Conservation (phyloP, 2,113 vertebrate genomes). For the Mirounga angustirostris region DNA sequence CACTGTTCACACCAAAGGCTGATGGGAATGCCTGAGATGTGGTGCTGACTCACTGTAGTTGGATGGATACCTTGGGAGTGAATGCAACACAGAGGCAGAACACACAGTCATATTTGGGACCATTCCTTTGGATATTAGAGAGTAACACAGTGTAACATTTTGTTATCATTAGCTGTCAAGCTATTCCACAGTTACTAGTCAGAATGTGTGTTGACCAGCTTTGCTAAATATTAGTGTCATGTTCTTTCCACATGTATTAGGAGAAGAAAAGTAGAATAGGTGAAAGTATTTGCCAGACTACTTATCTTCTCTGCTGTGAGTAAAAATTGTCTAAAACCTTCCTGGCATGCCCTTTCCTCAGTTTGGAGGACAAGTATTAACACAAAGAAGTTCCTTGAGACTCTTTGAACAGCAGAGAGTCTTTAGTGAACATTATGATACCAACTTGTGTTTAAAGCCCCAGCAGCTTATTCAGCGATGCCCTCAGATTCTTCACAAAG, state of each 20-base stretch:
- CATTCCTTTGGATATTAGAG: conserved; percentile 33
- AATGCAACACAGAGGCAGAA: neutral
- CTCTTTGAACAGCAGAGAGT: neutral
- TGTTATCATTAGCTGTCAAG: conserved; percentile 50
- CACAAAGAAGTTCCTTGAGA: neutral
- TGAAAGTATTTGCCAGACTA: neutral
- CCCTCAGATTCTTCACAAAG: neutral
- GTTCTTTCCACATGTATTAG: conserved; percentile 66
- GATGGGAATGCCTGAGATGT: neutral
- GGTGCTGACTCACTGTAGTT: conserved; percentile 16
- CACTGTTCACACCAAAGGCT: neutral
- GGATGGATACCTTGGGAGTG: neutral
- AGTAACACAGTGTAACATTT: conserved; percentile 24
- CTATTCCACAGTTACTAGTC: neutral
- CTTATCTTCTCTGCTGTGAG: conserved; percentile 3
- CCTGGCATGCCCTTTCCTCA: neutral
- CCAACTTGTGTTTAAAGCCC: neutral
- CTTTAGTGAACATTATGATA: neutral
- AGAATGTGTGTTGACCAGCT: neutral
- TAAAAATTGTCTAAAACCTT: conserved; percentile 29
- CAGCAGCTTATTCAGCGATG: neutral
- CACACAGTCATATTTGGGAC: neutral
- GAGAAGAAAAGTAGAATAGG: conserved; percentile 45
- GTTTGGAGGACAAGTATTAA: neutral
- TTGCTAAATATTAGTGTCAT: conserved; percentile 64